Conservation (phyloP, 2,888 invertebrate genomes). For the Stenotaenia linearis region DNA sequence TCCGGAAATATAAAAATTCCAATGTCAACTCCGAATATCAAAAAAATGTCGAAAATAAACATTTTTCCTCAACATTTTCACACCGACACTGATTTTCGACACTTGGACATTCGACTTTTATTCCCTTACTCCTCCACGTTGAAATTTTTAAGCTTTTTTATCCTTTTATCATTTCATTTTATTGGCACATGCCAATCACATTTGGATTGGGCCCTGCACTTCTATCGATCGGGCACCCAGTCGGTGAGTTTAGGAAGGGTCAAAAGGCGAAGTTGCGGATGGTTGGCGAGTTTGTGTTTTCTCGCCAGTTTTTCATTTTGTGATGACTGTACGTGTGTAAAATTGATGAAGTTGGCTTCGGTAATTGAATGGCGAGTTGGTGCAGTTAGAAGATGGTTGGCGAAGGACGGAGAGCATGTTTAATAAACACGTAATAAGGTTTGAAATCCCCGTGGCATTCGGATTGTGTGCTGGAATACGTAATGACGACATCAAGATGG, state of each 20-base stretch:
- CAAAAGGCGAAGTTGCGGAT: neutral
- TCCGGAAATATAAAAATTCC: too few relatives aligned
- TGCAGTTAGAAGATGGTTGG: slow-evolving; percentile 1
- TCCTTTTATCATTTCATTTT: neutral
- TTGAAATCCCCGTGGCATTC: neutral
- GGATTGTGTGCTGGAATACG: neutral
- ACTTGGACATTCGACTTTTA: too few relatives aligned
- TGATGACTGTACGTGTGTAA: neutral
- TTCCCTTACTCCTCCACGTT: too few relatives aligned
- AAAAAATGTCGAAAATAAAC: too few relatives aligned
- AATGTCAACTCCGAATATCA: too few relatives aligned
- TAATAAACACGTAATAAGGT: slow-evolving; percentile 15
- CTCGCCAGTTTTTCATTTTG: neutral
- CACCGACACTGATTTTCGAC: too few relatives aligned
- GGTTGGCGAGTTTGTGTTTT: neutral
- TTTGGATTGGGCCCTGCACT: neutral
- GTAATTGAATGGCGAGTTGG: slow-evolving; percentile 1
- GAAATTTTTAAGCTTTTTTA: neutral
- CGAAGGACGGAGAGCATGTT: neutral
- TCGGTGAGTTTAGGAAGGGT: neutral
- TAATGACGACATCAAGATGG: slow-evolving; percentile 6
- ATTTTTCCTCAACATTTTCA: too few relatives aligned
- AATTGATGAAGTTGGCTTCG: neutral
- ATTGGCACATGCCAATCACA: neutral
- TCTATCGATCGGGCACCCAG: neutral